Evolutionary conservation across 2,888 invertebrate species (phyloP).

Genomic region (Acrobasis suavella): DNA sequence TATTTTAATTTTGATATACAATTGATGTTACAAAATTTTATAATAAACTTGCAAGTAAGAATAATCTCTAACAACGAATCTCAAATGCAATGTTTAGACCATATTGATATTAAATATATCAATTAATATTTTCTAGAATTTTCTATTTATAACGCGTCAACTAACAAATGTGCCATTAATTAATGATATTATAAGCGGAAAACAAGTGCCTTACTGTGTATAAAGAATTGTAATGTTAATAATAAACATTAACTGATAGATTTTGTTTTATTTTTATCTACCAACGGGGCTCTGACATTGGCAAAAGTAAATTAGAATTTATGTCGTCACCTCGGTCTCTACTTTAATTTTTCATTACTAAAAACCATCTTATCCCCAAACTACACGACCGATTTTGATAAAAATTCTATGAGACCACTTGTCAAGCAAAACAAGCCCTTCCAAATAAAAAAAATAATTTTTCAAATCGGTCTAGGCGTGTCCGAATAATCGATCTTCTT

Average conservation of each 20-base stretch:
- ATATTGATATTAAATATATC: conserved; percentile 20
- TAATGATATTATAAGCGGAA: conserved; percentile 47
- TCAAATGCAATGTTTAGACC: conserved; percentile 21
- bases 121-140: conserved; percentile 10
- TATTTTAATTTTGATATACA: not conserved
- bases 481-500: too few species aligned
- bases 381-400: too few species aligned
- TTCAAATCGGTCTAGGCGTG: too few species aligned
- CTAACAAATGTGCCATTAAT: conserved; percentile 70
- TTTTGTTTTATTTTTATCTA: not conserved
- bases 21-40: not conserved
- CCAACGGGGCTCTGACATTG: not conserved
- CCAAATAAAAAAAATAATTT: too few species aligned
- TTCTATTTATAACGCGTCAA: conserved; percentile 35
- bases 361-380: too few species aligned
- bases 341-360: too few species aligned
- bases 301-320: too few species aligned
- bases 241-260: conserved; percentile 57
- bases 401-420: too few species aligned
- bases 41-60: conserved; percentile 28
- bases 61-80: conserved; percentile 35
- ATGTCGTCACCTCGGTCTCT: too few species aligned
- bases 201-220: conserved; percentile 36
- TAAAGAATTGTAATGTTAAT: conserved; percentile 47
- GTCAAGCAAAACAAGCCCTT: too few species aligned